Percentiles rank a stretch among this genome's conserved stretches.
Evolutionary conservation across 1,140 invertebrate species (phyloP).

Genomic region (Drosophila nasuta): DNA sequence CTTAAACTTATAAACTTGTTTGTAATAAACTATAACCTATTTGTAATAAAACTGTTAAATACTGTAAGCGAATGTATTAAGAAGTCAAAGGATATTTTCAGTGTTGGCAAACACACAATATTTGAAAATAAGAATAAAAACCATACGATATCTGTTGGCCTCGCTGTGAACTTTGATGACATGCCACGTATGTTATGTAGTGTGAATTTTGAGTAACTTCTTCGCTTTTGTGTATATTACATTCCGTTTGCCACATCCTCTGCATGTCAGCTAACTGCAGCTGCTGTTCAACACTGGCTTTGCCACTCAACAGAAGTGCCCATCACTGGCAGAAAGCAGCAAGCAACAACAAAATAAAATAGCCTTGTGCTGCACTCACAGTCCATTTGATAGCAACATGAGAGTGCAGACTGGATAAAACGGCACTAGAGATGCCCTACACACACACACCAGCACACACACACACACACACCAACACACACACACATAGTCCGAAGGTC

Average conservation of each 20-base stretch:
- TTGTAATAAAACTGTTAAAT: too few relatives aligned
- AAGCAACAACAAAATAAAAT: neutral
- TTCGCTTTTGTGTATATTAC: neutral
- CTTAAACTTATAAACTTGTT: too few relatives aligned
- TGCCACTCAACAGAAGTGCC: conserved; percentile 18
- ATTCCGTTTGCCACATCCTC: neutral
- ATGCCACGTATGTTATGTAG: conserved; percentile 1
- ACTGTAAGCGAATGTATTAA: too few relatives aligned
- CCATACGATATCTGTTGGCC: too few relatives aligned
- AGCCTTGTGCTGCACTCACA: neutral
- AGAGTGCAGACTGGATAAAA: neutral
- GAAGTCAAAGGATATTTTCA: neutral
- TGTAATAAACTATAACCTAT: too few relatives aligned
- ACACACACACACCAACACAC: neutral
- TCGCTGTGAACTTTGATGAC: conserved; percentile 4
- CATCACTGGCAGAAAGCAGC: conserved; percentile 26
- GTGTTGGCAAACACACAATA: neutral
- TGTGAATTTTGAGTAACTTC: neutral
- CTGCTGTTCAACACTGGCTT: conserved; percentile 18
- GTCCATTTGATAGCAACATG: conserved; percentile 1
- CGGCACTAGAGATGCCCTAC: neutral
- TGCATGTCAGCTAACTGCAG: neutral
- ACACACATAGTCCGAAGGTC: neutral
- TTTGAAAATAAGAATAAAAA: neutral
- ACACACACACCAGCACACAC: neutral